A percentile compares a stretch with the other conserved stretches of the same genome.
Conservation (phyloP, 2,113 vertebrate genomes). For the Amphilophus citrinellus region DNA sequence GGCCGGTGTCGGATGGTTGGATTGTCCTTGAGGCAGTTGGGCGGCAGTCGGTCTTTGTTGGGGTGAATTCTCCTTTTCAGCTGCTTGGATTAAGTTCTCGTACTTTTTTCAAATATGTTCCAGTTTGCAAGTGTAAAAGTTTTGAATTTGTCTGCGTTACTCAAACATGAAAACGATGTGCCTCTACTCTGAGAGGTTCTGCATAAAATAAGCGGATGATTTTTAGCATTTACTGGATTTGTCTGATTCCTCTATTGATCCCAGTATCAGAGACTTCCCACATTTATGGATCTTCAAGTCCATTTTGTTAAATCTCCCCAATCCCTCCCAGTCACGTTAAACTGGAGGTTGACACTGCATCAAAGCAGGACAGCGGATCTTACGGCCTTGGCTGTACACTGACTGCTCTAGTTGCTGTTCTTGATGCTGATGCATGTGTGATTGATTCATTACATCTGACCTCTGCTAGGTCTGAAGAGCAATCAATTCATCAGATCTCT, state of each 20-base stretch:
- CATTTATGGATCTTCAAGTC: conserved; percentile 16
- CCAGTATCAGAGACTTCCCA: conserved; percentile 12
- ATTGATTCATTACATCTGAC: conserved; percentile 75
- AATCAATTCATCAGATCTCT: conserved; percentile 68
- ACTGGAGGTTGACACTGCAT: conserved; percentile 36
- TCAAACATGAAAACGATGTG: background rate
- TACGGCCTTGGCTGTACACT: conserved; percentile 39
- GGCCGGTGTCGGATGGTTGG: conserved; percentile 36
- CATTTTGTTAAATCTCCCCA: conserved; percentile 25
- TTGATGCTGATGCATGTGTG: conserved; percentile 60
- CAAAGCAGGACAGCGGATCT: conserved; percentile 38
- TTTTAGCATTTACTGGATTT: conserved; percentile 14
- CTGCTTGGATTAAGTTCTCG: background rate
- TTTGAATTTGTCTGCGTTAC: background rate
- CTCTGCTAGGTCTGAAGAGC: conserved; percentile 63
- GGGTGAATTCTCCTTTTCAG: background rate
- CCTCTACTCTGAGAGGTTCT: background rate
- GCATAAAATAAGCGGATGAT: background rate
- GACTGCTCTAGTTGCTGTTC: conserved; percentile 41
- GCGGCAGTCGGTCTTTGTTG: background rate
- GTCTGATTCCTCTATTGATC: conserved; percentile 18
- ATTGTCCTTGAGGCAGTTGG: conserved; percentile 42
- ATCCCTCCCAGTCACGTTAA: conserved; percentile 26
- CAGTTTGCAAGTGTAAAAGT: background rate
- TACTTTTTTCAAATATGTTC: background rate